Base-by-base conservation (phyloP, 2,797 vertebrate species). In the Denticeps clupeoides region DNA sequence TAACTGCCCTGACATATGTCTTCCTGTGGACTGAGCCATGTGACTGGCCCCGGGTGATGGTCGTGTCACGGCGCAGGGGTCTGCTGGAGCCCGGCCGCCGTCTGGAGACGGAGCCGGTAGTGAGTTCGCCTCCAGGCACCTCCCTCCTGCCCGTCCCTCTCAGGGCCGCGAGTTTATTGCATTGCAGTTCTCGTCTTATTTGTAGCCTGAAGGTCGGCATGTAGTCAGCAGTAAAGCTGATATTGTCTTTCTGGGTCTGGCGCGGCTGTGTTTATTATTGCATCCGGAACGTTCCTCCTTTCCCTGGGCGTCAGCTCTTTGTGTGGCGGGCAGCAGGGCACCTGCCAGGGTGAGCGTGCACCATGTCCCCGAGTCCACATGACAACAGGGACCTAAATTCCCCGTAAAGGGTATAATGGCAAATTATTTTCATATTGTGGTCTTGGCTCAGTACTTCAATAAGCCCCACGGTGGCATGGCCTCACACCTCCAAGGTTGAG, bases 141-240 rank as follows among this genome's bases (percentile, higher is more conserved):
- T n/a, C n/a, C n/a, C n/a, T n/a, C n/a, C 40, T 29, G 45, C 24
- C 40, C 37, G 38, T 58, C 49, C 51, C 33, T 54, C 31, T 25
- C 7, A 27, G 25, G 29, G 19, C 50, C 28, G 19, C 28, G 11
- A 31, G 32, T 62, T 48, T 51, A 26, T 43, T 46, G 35, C 23
- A 18, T 26, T 23, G 28, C 18, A 35, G 47, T 7, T 33, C n/a
- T 11, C 46, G 29, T 53, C 46, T 63, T 48, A 25, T 47, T 45
- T 40, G 53, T 45, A 55, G 45, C 56, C 58, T 48, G 48, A 57
- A 58, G 61, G 54, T 63, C 48, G 44, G 35, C 13, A 41, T 32
- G 29, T 45, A 38, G 49, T 47, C 12, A 48, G 32, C 45, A 31
- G 38, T 44, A 41, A 51, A 44, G 25, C 28, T 3, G 15, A 32